Percentiles rank a stretch among this genome's conserved stretches.
Evolutionary conservation across 64 coral and sea anemone species (phyloP).

Genomic region (Platygyra sinensis): DNA sequence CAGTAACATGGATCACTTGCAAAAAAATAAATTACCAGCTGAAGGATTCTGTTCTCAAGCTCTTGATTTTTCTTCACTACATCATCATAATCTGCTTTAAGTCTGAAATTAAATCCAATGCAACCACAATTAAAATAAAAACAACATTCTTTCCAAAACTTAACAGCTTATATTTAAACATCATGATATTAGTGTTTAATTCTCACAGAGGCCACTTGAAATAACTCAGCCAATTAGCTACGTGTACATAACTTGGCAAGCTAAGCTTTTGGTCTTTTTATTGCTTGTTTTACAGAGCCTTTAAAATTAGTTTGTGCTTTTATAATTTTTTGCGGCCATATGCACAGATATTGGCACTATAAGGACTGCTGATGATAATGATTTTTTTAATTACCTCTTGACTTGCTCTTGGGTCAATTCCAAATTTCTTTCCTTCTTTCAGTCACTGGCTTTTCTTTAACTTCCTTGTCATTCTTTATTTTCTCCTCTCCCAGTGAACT

Average conservation of each 20-base stretch:
- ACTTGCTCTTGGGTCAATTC: neutral
- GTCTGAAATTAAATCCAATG: conserved; percentile 18
- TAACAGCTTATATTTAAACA: no score
- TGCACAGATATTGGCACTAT: no score
- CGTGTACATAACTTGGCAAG: no score
- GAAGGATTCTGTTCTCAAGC: conserved; percentile 59
- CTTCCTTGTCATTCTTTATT: neutral
- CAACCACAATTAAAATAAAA: neutral
- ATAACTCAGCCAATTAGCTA: no score
- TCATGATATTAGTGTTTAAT: no score
- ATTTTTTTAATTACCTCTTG: neutral
- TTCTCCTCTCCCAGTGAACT: neutral
- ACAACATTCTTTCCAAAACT: no score
- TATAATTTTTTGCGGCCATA: no score
- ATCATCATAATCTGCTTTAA: conserved; percentile 61
- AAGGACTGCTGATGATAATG: neutral
- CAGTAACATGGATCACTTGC: no score
- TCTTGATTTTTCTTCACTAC: conserved; percentile 62
- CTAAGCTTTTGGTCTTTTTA: no score
- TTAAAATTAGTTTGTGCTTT: no score
- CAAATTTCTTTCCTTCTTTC: neutral
- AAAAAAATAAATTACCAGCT: conserved; percentile 19
- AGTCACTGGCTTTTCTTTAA: neutral
- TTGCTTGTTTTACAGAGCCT: no score
- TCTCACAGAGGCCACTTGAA: no score